phyloP scores from a whole-genome alignment of 2,888 invertebrate genomes.

The Agonopterix heracliana region DNA sequence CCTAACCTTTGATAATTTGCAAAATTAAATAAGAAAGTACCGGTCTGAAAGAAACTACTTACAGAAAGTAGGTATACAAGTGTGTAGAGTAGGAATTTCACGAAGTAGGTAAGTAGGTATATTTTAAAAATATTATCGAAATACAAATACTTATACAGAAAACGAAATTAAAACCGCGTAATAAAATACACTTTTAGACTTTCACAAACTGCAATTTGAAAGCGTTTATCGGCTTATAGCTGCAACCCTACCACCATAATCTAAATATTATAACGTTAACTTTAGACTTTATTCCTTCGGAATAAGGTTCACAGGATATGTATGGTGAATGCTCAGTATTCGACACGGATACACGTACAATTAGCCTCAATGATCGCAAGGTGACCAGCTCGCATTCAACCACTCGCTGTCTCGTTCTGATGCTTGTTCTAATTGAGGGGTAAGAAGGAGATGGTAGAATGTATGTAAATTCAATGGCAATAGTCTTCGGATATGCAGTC shows the following conservation, averaged over 20 bases:
- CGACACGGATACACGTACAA: conserved; percentile 15
- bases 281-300: no score
- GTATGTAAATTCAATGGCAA: conserved; percentile 22
- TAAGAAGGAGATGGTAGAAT: conserved; percentile 8
- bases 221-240: not conserved
- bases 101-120: no score
- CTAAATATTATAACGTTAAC: not conserved
- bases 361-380: conserved; percentile 21
- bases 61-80: no score
- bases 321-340: conserved; percentile 3
- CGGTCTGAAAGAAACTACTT: no score
- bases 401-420: conserved; percentile 6
- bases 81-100: no score
- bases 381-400: conserved; percentile 9
- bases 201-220: conserved; percentile 4
- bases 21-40: no score
- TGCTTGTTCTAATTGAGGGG: not conserved
- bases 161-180: not conserved
- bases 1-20: no score
- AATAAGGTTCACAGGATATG: no score
- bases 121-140: no score
- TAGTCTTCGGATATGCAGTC: conserved; percentile 18
- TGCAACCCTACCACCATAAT: not conserved
- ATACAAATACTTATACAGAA: no score
- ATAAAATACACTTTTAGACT: conserved; percentile 4